phyloP scores from a whole-genome alignment of 2,888 invertebrate genomes.

The Netelia melanura region DNA sequence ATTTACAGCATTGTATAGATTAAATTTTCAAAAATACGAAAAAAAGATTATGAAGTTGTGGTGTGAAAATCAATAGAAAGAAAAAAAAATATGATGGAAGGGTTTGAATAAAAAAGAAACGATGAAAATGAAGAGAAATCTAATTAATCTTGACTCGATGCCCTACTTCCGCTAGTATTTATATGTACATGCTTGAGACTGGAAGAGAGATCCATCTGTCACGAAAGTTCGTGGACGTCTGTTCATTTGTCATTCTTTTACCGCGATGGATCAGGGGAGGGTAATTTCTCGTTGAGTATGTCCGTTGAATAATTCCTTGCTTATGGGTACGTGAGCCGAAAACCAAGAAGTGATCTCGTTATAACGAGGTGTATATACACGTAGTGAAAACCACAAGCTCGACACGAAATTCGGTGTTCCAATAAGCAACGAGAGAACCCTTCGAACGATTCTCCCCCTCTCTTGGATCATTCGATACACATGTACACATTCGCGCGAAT shows the following conservation, averaged over 20 bases:
- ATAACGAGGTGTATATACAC: conserved; percentile 19
- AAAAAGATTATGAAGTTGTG: background rate
- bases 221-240: background rate
- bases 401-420: conserved; percentile 22
- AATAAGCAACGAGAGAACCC: conserved; percentile 29
- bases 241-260: conserved; percentile 67
- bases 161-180: background rate
- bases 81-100: background rate
- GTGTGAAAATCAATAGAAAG: background rate
- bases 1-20: conserved; percentile 23
- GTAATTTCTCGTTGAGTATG: conserved; percentile 67
- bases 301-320: conserved; percentile 69
- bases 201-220: conserved; percentile 34
- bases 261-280: conserved; percentile 61
- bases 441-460: conserved; percentile 51
- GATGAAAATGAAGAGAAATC: conserved; percentile 27
- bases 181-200: background rate
- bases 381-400: conserved; percentile 22
- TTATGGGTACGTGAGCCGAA: conserved; percentile 66
- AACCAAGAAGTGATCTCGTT: conserved; percentile 56
- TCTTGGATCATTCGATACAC: conserved; percentile 27
- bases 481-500: conserved; percentile 43
- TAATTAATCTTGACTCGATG: conserved; percentile 49
- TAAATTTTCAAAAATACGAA: background rate
- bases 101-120: background rate